These are phyloP conservation scores for Lymantria monacha DNA, from an alignment of 2,888 invertebrate genomes.

Conservation along the genomic window DNA sequence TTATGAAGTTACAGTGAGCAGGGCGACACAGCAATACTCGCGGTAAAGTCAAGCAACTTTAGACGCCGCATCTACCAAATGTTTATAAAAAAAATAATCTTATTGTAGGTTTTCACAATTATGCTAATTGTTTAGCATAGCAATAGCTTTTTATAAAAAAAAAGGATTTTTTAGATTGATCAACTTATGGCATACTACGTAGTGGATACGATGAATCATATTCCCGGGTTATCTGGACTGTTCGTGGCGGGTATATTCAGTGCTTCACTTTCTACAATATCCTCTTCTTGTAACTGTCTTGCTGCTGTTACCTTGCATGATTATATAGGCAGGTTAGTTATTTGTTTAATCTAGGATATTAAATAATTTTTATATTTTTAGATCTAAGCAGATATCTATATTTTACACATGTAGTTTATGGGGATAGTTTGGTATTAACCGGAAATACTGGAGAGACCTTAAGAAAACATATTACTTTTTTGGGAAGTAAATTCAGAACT, in stretches of 20 bases:
- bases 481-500: too few species aligned
- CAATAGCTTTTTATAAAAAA: too few species aligned
- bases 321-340: slow-evolving; percentile 82
- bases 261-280: slow-evolving; percentile 95
- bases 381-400: neutral
- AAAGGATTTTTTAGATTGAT: slow-evolving; percentile 65
- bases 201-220: slow-evolving; percentile 85
- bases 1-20: too few species aligned
- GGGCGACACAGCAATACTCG: too few species aligned
- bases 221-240: slow-evolving; percentile 92
- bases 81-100: too few species aligned
- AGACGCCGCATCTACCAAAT: too few species aligned
- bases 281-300: slow-evolving; percentile 94
- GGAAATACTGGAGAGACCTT: too few species aligned
- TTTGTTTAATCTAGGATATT: neutral
- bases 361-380: neutral
- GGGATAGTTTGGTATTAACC: too few species aligned
- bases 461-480: too few species aligned
- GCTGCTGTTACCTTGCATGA: slow-evolving; percentile 95
- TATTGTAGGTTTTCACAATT: too few species aligned
- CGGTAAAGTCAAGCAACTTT: too few species aligned
- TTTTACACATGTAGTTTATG: neutral
- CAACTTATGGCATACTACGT: slow-evolving; percentile 92
- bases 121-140: too few species aligned
- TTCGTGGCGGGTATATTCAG: slow-evolving; percentile 96